These are phyloP conservation scores for Cyprinodon variegatus DNA, from an alignment of 2,113 vertebrate genomes.

Conservation along the genomic window DNA sequence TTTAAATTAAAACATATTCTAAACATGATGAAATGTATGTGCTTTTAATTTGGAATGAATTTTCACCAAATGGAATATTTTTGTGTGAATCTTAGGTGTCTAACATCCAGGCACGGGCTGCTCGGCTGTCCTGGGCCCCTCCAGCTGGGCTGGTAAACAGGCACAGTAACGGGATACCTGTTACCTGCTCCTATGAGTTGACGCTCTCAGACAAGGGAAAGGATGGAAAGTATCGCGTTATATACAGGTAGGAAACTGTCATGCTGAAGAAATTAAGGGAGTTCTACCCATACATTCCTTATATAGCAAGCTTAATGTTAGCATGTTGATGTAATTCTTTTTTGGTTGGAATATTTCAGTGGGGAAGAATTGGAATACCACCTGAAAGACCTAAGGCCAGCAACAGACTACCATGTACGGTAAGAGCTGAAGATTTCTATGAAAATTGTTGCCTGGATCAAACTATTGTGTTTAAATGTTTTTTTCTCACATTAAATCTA, in stretches of 20 bases:
- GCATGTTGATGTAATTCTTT: background rate
- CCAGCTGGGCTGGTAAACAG: constrained; percentile 85
- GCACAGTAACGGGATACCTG: constrained; percentile 86
- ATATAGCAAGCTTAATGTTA: background rate
- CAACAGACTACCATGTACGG: constrained; percentile 96
- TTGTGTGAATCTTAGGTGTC: constrained; percentile 81
- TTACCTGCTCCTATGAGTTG: constrained; percentile 92
- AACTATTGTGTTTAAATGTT: background rate
- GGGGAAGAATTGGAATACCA: constrained; percentile 95
- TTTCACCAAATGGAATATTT: background rate
- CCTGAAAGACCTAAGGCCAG: constrained; percentile 94
- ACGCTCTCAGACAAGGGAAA: constrained; percentile 95
- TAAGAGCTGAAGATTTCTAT: constrained; percentile 50
- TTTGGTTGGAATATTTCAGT: constrained; percentile 75
- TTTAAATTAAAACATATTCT: no score
- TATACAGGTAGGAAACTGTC: constrained; percentile 87
- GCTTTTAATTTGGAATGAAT: background rate
- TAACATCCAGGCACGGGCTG: constrained; percentile 90
- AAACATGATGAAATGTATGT: background rate
- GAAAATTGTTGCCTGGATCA: background rate
- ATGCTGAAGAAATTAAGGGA: background rate
- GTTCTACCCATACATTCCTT: background rate
- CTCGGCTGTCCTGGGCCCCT: constrained; percentile 88
- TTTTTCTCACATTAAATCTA: background rate
- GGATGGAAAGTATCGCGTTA: constrained; percentile 92